A percentile compares a stretch with the other conserved stretches of the same genome.
Evolutionary conservation across 2,113 vertebrate genomes (phyloP).

Genomic region (Cottus gobio): DNA sequence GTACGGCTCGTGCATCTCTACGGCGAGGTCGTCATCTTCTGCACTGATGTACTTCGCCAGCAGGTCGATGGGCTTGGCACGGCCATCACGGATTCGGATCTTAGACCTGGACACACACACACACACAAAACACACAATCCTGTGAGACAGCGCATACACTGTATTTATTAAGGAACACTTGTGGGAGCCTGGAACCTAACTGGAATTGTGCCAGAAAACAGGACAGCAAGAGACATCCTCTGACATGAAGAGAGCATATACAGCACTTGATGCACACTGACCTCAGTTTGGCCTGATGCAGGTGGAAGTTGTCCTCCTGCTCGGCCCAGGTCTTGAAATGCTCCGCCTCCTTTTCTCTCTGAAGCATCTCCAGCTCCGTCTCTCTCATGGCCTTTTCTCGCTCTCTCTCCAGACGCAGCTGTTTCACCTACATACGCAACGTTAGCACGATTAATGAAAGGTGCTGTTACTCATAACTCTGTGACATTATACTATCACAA

Average conservation of each 20-base stretch:
- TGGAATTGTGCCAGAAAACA: not conserved
- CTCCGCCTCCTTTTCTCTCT: slow-evolving; percentile 97
- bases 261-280: slow-evolving; percentile 47
- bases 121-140: not conserved
- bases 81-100: slow-evolving; percentile 94
- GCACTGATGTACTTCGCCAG: slow-evolving; percentile 98
- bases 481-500: not conserved
- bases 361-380: slow-evolving; percentile 97
- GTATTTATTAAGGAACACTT: not conserved
- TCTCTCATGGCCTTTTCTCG: slow-evolving; percentile 97
- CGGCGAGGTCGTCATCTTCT: slow-evolving; percentile 94
- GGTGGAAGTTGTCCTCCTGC: slow-evolving; percentile 97
- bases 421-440: slow-evolving; percentile 89
- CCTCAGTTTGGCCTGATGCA: slow-evolving; percentile 97
- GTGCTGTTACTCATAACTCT: not conserved
- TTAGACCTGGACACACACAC: slow-evolving; percentile 86
- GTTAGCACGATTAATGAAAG: not conserved
- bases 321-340: slow-evolving; percentile 99
- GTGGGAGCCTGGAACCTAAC: not conserved
- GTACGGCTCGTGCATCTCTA: slow-evolving; percentile 98
- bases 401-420: slow-evolving; percentile 94
- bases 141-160: not conserved
- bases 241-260: not conserved
- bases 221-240: not conserved
- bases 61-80: slow-evolving; percentile 96